Evolutionary conservation across 2,888 invertebrate genomes (phyloP), one percentile per base, ranked within the genome.

Genomic region (Clistopyga incitator): DNA sequence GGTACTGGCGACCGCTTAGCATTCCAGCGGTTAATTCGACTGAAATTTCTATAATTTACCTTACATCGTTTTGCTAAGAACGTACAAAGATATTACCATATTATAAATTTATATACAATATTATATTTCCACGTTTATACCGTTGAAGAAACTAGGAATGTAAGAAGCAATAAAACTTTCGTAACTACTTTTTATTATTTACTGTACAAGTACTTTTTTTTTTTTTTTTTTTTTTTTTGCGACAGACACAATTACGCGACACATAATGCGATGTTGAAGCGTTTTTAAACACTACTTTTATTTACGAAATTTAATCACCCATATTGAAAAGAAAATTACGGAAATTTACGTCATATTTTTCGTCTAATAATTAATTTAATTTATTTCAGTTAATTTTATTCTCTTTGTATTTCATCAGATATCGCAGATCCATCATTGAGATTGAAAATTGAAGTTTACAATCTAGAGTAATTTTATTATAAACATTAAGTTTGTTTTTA

Each of bases 1-100:
- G 97, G 96, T 97, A 97, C 89, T 97, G 97, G 96, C 94, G 96
- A 90, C 96, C 97, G 34, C 93, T 95, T 29, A 95, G 96, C 89
- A 94, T 95, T 85, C 95, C 96, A 84, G 93, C 94, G 59, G 94
- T 95, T 90, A 95, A 93, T 90, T 94, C 95, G 89, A 96, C 94
- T 87, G 93, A 94, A 89, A 95, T 94, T 67, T 94, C 95, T 72
- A 94, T 97, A 81, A 95, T 95, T 82, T 96, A 96, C 91, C 93
- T 97, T 71, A 96, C 96, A 70, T 97, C 97, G 64, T 96, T 96
- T 90, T 97, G 96, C 92, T 96, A 38, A 93, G 94, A 56, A 78
- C 56, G 81, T 71, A 65, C 82, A 72, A 64, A 61, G 81, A 67
- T 70, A 45, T 72, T 42, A 50, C 15, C 0, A 68, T 34, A 59